phyloP scores from a whole-genome alignment of 2,113 vertebrate species.

The Rostratula benghalensis region DNA sequence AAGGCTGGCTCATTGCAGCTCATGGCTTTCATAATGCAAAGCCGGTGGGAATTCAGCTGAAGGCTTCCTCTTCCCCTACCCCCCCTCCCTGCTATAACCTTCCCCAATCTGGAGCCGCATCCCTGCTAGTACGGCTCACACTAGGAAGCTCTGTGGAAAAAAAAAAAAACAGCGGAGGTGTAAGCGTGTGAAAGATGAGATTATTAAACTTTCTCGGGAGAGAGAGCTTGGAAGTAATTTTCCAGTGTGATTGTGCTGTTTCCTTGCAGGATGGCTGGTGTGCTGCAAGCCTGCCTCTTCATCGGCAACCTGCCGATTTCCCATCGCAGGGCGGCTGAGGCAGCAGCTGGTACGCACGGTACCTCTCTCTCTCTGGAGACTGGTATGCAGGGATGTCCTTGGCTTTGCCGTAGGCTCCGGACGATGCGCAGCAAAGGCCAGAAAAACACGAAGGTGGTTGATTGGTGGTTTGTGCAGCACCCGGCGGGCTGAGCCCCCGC shows the following conservation, averaged over 20 bases:
- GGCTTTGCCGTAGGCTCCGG: background rate
- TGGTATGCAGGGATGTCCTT: background rate
- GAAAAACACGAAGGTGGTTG: background rate
- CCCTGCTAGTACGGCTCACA: background rate
- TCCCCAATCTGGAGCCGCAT: background rate
- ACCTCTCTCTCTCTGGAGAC: background rate
- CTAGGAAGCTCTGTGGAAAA: background rate
- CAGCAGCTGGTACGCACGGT: background rate
- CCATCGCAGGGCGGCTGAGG: background rate
- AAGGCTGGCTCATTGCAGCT: slow-evolving; percentile 44
- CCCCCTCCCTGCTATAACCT: slow-evolving; percentile 16
- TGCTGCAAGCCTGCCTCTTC: background rate
- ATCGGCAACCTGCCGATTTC: slow-evolving; percentile 12
- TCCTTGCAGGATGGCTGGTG: background rate
- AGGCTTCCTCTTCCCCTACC: background rate
- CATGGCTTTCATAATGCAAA: slow-evolving; percentile 53
- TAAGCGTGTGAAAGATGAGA: slow-evolving; percentile 17
- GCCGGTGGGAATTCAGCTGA: slow-evolving; percentile 40
- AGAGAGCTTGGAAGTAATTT: background rate
- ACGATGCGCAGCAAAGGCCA: background rate
- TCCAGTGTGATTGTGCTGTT: background rate
- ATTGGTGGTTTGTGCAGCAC: background rate
- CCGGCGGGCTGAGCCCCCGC: background rate
- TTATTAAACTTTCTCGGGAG: slow-evolving; percentile 46
- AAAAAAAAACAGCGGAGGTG: background rate